Evolutionary conservation across 2,113 vertebrate genomes (phyloP).

Genomic region (Pandion haliaetus): DNA sequence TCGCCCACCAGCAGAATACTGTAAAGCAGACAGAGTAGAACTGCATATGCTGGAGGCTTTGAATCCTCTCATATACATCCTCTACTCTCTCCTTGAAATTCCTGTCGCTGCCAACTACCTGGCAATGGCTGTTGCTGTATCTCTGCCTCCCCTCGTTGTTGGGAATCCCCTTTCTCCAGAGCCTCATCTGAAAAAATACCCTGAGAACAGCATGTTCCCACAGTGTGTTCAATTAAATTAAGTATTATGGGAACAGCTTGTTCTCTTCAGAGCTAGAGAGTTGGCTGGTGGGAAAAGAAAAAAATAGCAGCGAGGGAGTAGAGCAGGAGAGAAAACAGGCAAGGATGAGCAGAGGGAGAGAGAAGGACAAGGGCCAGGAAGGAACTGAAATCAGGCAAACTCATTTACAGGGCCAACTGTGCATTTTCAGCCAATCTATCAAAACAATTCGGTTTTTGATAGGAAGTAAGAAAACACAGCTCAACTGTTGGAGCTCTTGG

Average conservation of each 20-base stretch:
- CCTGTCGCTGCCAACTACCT: background rate
- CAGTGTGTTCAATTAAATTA: constrained; percentile 50
- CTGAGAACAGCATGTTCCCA: constrained; percentile 55
- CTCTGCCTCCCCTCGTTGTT: background rate
- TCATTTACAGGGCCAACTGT: background rate
- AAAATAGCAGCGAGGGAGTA: constrained; percentile 32
- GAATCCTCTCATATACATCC: background rate
- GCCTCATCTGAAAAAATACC: constrained; percentile 22
- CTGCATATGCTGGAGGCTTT: background rate
- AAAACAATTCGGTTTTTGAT: constrained; percentile 27
- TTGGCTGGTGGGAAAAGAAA: background rate
- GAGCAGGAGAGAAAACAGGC: constrained; percentile 33
- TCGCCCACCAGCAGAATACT: background rate
- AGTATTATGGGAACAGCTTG: constrained; percentile 55
- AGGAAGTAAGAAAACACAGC: constrained; percentile 11
- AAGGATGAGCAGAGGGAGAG: constrained; percentile 8
- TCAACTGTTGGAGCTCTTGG: background rate
- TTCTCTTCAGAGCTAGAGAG: constrained; percentile 10
- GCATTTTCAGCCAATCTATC: constrained; percentile 11
- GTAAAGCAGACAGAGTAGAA: background rate
- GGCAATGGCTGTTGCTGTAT: background rate
- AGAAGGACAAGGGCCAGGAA: constrained; percentile 7
- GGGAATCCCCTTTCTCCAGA: constrained; percentile 53
- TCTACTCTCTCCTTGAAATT: background rate
- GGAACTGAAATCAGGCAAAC: background rate